These are phyloP conservation scores for Pollimyrus isidori DNA, from an alignment of 2,113 vertebrate species.

Conservation along the genomic window DNA sequence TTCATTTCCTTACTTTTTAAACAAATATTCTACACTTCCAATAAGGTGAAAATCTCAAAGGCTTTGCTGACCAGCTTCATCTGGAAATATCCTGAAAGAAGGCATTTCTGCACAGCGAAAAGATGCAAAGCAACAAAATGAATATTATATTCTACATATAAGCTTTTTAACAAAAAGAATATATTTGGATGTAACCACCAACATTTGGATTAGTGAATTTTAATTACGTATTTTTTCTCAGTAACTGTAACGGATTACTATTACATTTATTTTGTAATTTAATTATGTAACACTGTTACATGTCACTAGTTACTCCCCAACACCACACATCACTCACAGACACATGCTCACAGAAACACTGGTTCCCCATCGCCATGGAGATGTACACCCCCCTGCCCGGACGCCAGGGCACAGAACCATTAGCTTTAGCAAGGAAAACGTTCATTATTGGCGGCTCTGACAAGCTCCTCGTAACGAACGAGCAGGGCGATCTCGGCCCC, in stretches of 20 bases:
- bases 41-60: not conserved
- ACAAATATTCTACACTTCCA: not conserved
- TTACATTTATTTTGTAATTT: not conserved
- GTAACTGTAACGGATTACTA: not conserved
- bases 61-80: not conserved
- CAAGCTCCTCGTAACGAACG: too few species aligned
- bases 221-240: not conserved
- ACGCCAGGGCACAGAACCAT: not conserved
- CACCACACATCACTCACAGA: not conserved
- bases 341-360: conserved; percentile 16
- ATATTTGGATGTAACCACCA: not conserved
- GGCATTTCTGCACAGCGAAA: not conserved
- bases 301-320: not conserved
- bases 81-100: not conserved
- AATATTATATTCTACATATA: not conserved
- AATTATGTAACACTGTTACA: not conserved
- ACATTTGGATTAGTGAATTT: not conserved
- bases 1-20: not conserved
- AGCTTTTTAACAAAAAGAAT: not conserved
- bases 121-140: not conserved
- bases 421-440: not conserved
- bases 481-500: not conserved
- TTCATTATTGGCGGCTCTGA: not conserved
- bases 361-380: conserved; percentile 10
- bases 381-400: not conserved